These are phyloP conservation scores for Podilymbus podiceps DNA, from an alignment of 2,113 vertebrate genomes.

Conservation along the genomic window DNA sequence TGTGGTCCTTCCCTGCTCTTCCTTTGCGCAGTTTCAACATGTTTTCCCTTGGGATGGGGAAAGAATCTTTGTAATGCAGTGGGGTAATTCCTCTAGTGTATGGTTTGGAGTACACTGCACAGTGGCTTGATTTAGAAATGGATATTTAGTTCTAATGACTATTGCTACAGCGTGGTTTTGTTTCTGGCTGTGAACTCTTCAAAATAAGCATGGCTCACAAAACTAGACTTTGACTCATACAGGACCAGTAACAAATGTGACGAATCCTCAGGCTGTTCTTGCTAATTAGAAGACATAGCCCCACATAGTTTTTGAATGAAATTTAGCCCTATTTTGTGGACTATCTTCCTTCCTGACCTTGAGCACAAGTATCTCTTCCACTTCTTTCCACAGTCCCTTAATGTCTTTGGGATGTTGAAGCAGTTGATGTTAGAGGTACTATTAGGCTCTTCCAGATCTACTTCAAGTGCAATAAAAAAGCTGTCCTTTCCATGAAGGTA, in stretches of 20 bases:
- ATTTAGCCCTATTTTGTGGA: background rate
- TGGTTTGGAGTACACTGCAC: background rate
- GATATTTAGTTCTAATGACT: conserved; percentile 7
- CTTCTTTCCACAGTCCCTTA: background rate
- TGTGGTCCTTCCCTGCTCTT: background rate
- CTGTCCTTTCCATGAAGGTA: conserved; percentile 5
- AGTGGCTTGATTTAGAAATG: conserved; percentile 28
- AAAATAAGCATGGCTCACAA: conserved; percentile 14
- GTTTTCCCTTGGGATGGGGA: background rate
- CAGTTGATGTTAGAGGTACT: background rate
- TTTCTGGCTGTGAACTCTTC: conserved; percentile 22
- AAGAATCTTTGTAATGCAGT: background rate
- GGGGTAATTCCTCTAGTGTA: background rate
- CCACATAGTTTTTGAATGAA: background rate
- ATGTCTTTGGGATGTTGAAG: background rate
- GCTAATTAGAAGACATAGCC: conserved; percentile 5
- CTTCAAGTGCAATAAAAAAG: conserved; percentile 18
- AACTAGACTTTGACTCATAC: background rate
- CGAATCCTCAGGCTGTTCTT: background rate
- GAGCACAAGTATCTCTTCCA: background rate
- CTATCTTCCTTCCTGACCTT: background rate
- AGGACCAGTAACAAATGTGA: background rate
- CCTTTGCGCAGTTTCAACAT: background rate
- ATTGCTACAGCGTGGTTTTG: background rate
- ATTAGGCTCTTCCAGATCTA: background rate